These are phyloP conservation scores for Drosophila kuntzei DNA, from an alignment of 2,888 invertebrate genomes.

Conservation along the genomic window DNA sequence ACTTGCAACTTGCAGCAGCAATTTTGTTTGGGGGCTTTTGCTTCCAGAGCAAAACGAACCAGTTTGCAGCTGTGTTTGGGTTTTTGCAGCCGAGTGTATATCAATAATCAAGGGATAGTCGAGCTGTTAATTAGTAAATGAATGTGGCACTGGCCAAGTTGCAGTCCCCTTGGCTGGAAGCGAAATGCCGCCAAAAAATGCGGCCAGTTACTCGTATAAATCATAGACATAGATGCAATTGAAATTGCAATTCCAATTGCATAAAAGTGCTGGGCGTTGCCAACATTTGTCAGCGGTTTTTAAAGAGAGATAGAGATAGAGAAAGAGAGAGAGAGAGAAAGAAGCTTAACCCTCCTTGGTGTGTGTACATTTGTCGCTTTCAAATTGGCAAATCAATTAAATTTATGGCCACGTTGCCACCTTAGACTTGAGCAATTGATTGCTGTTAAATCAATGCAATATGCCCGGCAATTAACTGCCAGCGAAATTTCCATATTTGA, in stretches of 20 bases:
- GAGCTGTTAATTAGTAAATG: slow-evolving; percentile 67
- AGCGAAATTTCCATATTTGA: slow-evolving; percentile 67
- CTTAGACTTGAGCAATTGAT: slow-evolving; percentile 46
- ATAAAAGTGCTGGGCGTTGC: slow-evolving; percentile 54
- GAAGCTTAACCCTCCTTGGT: slow-evolving; percentile 44
- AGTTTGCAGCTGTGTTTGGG: slow-evolving; percentile 70
- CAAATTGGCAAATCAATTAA: slow-evolving; percentile 78
- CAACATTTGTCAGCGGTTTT: slow-evolving; percentile 71
- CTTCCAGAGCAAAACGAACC: slow-evolving; percentile 50
- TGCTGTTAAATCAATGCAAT: slow-evolving; percentile 64
- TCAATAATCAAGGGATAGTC: slow-evolving; percentile 78
- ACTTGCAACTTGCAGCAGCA: slow-evolving; percentile 22
- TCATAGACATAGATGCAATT: slow-evolving; percentile 26
- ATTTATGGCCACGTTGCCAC: slow-evolving; percentile 75
- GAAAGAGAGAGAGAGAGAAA: neutral
- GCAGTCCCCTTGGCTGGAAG: slow-evolving; percentile 15
- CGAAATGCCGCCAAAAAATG: slow-evolving; percentile 45
- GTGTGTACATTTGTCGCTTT: slow-evolving; percentile 40
- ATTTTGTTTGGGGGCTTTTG: slow-evolving; percentile 28
- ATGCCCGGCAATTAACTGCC: slow-evolving; percentile 61
- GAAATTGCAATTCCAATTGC: slow-evolving; percentile 42
- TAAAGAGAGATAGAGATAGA: neutral
- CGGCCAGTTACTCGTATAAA: slow-evolving; percentile 20
- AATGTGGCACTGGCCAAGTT: slow-evolving; percentile 32
- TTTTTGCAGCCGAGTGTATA: slow-evolving; percentile 19